Evolutionary conservation across 1,140 invertebrate genomes (phyloP), one percentile per base, ranked within the genome.

Genomic region (Phenacoccus solenopsis): DNA sequence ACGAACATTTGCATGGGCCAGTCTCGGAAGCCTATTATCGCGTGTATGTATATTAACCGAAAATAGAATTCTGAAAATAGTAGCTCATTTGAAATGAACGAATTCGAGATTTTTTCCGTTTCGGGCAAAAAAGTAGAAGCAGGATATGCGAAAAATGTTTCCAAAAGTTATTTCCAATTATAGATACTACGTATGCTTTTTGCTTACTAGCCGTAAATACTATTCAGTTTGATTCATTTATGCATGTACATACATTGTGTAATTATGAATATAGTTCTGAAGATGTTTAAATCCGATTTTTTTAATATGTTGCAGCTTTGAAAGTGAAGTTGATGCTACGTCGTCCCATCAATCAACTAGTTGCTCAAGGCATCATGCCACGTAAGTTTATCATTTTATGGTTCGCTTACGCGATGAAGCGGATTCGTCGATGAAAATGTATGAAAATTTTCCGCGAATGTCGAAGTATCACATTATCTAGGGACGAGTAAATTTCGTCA

Each of bases 291-390:
- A 38, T 38, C 9, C 32, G 32, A n/a, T 38, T 38, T 38, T 75
- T 74, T 74, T 80, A 81, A 80, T 81, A 74, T 82, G 80, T 89
- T 88, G 70, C 86, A 97, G 94, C 94, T 75, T 84, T 98, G 75
- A 97, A 98, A 84, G 89, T 96, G 78, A 98, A 98, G 83, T 82
- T 98, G 80, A 92, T 96, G 90, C 85, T 96, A 79, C 84, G 95
- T 78, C 84, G 94, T 76, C 94, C 96, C 61, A 88, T 96, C 75
- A 94, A 91, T 81, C 93, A 98, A 81, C 85, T 98, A 72, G 93
- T 97, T 73, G 94, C 92, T 73, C 94, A 97, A 84, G 96, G 95
- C 80, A 98, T 98, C 77, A 93, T 98, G 87, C 94, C 96, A 79
- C 90, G 96, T 98, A 88, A 96, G 94, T 96, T 68, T 28, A n/a